These are phyloP conservation scores for Diplodus sargus DNA, from an alignment of 2,797 vertebrate genomes.

Conservation along the genomic window DNA sequence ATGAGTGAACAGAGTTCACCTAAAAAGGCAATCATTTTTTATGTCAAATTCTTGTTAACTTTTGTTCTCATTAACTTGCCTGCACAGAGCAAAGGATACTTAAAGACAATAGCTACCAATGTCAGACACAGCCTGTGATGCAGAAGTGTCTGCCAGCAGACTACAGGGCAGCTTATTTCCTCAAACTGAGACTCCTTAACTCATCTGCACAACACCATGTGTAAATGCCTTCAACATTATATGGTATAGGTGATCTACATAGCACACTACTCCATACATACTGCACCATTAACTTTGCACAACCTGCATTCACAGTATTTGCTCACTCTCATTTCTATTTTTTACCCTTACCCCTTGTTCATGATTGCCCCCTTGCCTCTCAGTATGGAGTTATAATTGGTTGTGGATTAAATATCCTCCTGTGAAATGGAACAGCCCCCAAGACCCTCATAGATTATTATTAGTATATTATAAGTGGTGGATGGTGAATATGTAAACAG, in stretches of 20 bases:
- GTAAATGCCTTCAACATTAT: too few relatives aligned
- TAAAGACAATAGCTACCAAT: not conserved
- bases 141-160: not conserved
- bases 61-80: not conserved
- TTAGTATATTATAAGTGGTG: too few relatives aligned
- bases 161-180: not conserved
- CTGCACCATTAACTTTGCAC: not conserved
- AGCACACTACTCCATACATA: not conserved
- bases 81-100: not conserved
- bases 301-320: not conserved
- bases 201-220: not conserved
- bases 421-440: too few relatives aligned
- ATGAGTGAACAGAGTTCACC: conserved; percentile 16
- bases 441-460: too few relatives aligned
- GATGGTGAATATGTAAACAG: too few relatives aligned
- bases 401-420: too few relatives aligned
- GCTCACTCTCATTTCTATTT: too few relatives aligned
- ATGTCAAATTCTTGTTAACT: not conserved
- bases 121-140: not conserved
- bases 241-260: not conserved
- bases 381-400: too few relatives aligned
- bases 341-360: too few relatives aligned
- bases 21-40: too few relatives aligned
- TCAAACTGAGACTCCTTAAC: not conserved
- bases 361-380: too few relatives aligned